Base-by-base conservation (phyloP, 2,797 vertebrate genomes). In the Enteromius anoplus region DNA sequence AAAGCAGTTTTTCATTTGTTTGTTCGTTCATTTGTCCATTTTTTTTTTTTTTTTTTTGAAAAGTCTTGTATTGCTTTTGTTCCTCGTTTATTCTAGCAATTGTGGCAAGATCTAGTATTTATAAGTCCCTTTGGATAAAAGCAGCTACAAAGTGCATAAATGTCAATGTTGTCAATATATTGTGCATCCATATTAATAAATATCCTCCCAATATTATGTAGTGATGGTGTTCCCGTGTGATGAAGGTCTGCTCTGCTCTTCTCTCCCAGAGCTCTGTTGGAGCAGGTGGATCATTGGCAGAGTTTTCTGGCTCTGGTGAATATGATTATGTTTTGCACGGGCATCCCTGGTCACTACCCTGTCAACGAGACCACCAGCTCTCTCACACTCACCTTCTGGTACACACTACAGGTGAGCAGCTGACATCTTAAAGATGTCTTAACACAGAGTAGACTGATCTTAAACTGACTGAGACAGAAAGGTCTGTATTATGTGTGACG, bases 281-380 rank as follows among this genome's bases (percentile, higher is more conserved):
- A 98, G 88, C 98, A 99, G 89, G 96, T 99, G 88, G 97, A 99
- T 86, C 98, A 99, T 92, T 99, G 98, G 98, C 97, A 99, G 93
- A 96, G 96, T 88, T 98, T 99, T 89, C 93, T 99, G 91, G 98
- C 97, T 9, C 93, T 99, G 83, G 98, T 99, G 90, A 99, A 99
- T 93, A 99, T 99, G 97, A 98, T 99, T 92, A 99, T 99, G 97
- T 99, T 98, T 93, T 99, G 98, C 92, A 99, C 98, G 0, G 98
- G 98, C 80, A 98, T 99, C 88, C 98, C 98, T 0, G 98, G 98
- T 65, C 98, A 99, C 90, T 99, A 99, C 87, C 98, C 98, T 0
- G 98, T 99, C 91, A 98, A 99, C 0, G 98, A 99, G 93, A 99
- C 98, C 83, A 99, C 97, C 88, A 99, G 98, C 90, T 99, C 98